These are phyloP conservation scores for Onychomys leucogaster DNA, from an alignment of 2,797 vertebrate species.

Conservation along the genomic window DNA sequence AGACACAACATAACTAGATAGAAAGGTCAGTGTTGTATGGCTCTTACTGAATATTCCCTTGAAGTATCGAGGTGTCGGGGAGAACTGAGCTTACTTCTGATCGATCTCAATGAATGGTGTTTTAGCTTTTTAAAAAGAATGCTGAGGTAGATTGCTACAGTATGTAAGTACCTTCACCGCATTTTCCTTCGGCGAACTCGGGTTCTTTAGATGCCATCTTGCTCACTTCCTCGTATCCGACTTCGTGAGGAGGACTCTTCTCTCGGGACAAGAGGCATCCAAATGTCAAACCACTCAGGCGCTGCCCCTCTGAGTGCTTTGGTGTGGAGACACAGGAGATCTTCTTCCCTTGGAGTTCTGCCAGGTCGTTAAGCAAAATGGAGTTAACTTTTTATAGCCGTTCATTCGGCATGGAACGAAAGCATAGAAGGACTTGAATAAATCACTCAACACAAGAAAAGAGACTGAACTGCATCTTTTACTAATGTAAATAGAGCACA, in stretches of 20 bases:
- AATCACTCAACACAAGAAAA: conserved; percentile 22
- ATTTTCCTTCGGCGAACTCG: conserved; percentile 80
- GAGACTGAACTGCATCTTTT: conserved; percentile 28
- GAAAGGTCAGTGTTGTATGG: neutral
- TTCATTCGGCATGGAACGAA: conserved; percentile 4
- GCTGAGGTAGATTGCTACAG: neutral
- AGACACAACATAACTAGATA: neutral
- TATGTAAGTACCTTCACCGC: conserved; percentile 81
- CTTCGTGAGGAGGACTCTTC: conserved; percentile 92
- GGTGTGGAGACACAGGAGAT: conserved; percentile 76
- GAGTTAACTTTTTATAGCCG: conserved; percentile 12
- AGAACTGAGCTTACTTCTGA: neutral
- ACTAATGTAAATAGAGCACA: neutral
- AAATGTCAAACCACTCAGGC: conserved; percentile 96
- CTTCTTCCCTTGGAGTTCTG: conserved; percentile 87
- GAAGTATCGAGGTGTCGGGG: neutral
- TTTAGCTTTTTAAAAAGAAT: conserved; percentile 19
- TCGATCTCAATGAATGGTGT: conserved; percentile 28
- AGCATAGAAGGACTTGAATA: conserved; percentile 28
- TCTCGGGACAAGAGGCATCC: conserved; percentile 96
- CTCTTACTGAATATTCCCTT: conserved; percentile 16
- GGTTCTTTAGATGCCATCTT: conserved; percentile 84
- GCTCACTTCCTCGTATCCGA: conserved; percentile 90
- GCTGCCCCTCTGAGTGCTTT: conserved; percentile 92
- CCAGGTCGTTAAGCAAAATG: conserved; percentile 67